Evolutionary conservation across 2,888 invertebrate species (phyloP), one percentile per base, ranked within the genome.

Genomic region (Charanyca ferruginea): DNA sequence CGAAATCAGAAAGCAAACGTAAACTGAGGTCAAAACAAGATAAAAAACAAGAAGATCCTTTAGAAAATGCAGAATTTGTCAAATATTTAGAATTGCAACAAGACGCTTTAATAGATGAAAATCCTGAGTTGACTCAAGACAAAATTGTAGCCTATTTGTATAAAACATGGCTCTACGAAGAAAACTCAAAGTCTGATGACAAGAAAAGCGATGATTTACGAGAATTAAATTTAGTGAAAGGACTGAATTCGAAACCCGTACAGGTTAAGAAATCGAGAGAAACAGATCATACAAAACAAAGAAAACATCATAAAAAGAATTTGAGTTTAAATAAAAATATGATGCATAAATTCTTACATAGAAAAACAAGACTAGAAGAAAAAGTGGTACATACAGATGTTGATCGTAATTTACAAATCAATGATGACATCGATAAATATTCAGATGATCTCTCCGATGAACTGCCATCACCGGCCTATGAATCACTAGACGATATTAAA

Each of bases 131-230:
- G 9, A 89, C 90, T 0, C 89, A 91, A 47, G 88, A 91, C 0
- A 95, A 96, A 78, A 90, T 96, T 8, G 87, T 90, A 41, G 84
- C 83, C 9, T 96, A 96, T 84, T 87, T 96, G 47, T 91, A 92
- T 47, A 95, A 96, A 80, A 93, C 93, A 6, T 96, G 96, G 96
- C 77, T 90, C 28, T 94, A 94, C 35, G 90, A 92, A 76, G 91
- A 94, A 53, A 91, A 85, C 59, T 86, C 87, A 60, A 95, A 92
- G 73, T 84, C 89, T 22, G 91, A 91, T 32, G 84, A 84, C 6
- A 88, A 86, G 57, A 91, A 89, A 60, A 79, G 73, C 18, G 87
- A 90, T 22, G 87, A 88, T 52, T 73, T 86, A 7, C 83, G 84
- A 66, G 85, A 88, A 48, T 81, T 83, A 22, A 88, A 85, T 74